A percentile compares a stretch with the other conserved stretches of the same genome.
Evolutionary conservation across 2,888 invertebrate genomes (phyloP).

Genomic region (Philereme transversata): DNA sequence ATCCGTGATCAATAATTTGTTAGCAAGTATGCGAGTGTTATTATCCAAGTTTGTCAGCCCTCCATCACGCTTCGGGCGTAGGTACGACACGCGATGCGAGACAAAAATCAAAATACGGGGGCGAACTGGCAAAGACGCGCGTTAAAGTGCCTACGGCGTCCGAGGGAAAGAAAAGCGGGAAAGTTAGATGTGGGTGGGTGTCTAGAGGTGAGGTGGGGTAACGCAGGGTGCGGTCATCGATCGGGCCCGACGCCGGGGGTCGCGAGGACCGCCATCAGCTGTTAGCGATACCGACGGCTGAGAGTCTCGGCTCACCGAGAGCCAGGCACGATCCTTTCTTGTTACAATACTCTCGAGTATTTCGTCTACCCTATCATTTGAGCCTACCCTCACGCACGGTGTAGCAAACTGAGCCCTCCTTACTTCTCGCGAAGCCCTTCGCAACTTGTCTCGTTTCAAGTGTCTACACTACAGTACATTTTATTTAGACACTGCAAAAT

Average conservation of each 20-base stretch:
- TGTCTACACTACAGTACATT: slow-evolving; percentile 16
- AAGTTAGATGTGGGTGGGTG: slow-evolving; percentile 65
- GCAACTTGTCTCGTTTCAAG: slow-evolving; percentile 38
- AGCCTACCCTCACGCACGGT: slow-evolving; percentile 34
- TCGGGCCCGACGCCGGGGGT: slow-evolving; percentile 62
- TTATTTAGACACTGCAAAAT: slow-evolving; percentile 11
- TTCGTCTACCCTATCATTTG: slow-evolving; percentile 35
- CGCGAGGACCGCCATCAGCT: slow-evolving; percentile 73
- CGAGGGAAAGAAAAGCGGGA: slow-evolving; percentile 75
- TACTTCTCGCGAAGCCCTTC: slow-evolving; percentile 33
- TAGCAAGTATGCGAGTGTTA: slow-evolving; percentile 28
- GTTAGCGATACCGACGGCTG: slow-evolving; percentile 56
- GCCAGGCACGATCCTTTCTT: slow-evolving; percentile 33
- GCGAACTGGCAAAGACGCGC: slow-evolving; percentile 39
- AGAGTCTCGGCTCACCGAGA: slow-evolving; percentile 46
- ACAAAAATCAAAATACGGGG: slow-evolving; percentile 53
- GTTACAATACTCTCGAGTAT: slow-evolving; percentile 31
- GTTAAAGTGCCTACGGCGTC: slow-evolving; percentile 45
- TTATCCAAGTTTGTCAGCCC: slow-evolving; percentile 44
- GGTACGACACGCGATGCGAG: slow-evolving; percentile 37
- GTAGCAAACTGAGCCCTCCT: slow-evolving; percentile 35
- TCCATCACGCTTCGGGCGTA: slow-evolving; percentile 54
- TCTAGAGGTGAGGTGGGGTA: slow-evolving; percentile 62
- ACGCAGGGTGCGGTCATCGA: slow-evolving; percentile 76
- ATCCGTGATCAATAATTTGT: slow-evolving; percentile 30